Evolutionary conservation across 2,888 invertebrate species (phyloP).

Genomic region (Neuroscelio doddi): DNA sequence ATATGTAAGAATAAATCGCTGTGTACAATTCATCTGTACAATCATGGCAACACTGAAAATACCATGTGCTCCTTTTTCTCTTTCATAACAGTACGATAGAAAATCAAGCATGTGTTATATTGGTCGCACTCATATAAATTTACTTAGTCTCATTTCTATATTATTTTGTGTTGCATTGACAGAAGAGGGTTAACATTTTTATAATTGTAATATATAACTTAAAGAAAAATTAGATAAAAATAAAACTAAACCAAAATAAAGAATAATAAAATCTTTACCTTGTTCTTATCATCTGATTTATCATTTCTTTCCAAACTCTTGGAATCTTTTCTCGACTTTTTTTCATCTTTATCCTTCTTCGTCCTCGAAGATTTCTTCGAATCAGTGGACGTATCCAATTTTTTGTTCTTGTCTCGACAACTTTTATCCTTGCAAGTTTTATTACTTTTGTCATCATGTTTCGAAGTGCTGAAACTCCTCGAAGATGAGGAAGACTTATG

Average conservation of each 20-base stretch:
- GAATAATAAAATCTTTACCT: constrained; percentile 35
- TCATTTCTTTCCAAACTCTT: constrained; percentile 47
- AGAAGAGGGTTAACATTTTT: background rate
- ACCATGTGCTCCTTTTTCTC: no score
- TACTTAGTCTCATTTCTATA: no score
- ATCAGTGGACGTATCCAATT: constrained; percentile 24
- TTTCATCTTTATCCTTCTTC: constrained; percentile 52
- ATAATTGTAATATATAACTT: no score
- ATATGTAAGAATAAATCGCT: no score
- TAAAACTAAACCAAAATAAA: background rate
- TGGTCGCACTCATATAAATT: background rate
- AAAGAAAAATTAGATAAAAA: no score
- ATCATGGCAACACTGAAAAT: no score
- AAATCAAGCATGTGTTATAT: no score
- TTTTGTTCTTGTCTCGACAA: constrained; percentile 49
- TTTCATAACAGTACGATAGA: no score
- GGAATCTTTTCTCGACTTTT: constrained; percentile 34
- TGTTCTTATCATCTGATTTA: constrained; percentile 50
- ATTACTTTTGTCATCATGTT: constrained; percentile 60
- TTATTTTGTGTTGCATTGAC: no score
- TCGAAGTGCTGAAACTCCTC: constrained; percentile 55
- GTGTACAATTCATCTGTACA: no score
- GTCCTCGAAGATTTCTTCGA: constrained; percentile 26
- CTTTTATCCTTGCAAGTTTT: constrained; percentile 52
- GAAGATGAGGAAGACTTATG: constrained; percentile 57